Percentiles rank a stretch among this genome's conserved stretches.
These are phyloP conservation scores for Scleropages formosus DNA, from an alignment of 2,797 vertebrate species.

Conservation along the genomic window DNA sequence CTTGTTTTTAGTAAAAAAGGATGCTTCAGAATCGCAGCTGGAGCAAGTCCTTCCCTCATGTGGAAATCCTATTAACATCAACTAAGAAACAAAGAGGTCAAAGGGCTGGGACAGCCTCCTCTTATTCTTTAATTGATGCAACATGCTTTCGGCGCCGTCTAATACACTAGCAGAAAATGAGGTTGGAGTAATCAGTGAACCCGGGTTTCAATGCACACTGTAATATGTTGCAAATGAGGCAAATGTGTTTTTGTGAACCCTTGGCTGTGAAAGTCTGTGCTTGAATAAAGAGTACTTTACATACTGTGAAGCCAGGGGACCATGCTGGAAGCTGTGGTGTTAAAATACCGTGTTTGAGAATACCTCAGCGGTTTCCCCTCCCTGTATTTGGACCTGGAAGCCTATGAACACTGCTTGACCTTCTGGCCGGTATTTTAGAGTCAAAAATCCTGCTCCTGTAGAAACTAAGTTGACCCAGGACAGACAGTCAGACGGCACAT, in stretches of 20 bases:
- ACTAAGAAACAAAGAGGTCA: neutral
- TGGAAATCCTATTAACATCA: constrained; percentile 15
- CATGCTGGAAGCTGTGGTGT: no score
- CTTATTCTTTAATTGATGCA: neutral
- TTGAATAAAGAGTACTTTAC: no score
- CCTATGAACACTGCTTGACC: constrained; percentile 13
- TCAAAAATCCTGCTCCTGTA: neutral
- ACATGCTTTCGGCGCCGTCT: neutral
- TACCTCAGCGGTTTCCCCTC: neutral
- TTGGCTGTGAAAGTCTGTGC: no score
- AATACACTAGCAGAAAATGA: no score
- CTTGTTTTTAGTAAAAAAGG: neutral
- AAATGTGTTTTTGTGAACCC: no score
- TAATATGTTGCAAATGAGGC: no score
- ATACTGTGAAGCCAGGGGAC: no score
- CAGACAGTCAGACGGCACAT: no score
- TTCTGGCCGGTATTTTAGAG: neutral
- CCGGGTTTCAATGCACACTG: no score
- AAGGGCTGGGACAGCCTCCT: neutral
- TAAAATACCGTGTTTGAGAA: no score
- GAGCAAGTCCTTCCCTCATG: neutral
- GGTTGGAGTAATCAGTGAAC: no score
- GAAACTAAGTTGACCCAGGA: neutral
- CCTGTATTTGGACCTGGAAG: neutral
- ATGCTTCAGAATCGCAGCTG: neutral